Evolutionary conservation across 92 coral and sea anemone genomes (phyloP).

Genomic region (Paragorgia papillata): DNA sequence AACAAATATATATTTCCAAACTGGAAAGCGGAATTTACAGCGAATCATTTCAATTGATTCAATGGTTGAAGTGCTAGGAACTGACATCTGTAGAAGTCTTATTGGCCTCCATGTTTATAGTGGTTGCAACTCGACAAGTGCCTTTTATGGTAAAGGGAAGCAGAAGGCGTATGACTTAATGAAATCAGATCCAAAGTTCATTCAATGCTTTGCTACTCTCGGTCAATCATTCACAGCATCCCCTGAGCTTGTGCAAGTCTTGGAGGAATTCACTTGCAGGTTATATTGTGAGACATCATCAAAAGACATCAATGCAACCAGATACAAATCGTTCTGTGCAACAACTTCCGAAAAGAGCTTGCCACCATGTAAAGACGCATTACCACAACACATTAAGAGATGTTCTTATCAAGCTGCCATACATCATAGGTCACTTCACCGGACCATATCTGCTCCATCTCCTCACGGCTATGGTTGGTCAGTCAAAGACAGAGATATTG

Average conservation of each 20-base stretch:
- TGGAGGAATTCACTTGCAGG: conserved; percentile 32
- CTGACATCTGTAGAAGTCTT: conserved; percentile 17
- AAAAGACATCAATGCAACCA: conserved; percentile 11
- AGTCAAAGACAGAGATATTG: conserved; percentile 16
- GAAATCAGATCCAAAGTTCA: conserved; percentile 36
- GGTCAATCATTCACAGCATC: conserved; percentile 30
- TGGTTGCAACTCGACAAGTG: conserved; percentile 41
- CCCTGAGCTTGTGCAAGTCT: conserved; percentile 24
- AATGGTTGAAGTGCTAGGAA: conserved; percentile 15
- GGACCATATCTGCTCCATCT: conserved; percentile 35
- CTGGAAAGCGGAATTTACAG: conserved; percentile 17
- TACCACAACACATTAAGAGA: conserved; percentile 26
- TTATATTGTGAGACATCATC: conserved; percentile 28
- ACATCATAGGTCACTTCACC: conserved; percentile 25
- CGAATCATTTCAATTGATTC: conserved; percentile 35
- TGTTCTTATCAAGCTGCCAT: conserved; percentile 38
- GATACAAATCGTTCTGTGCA: conserved; percentile 34
- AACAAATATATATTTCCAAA: conserved; percentile 33
- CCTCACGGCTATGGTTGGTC: conserved; percentile 49
- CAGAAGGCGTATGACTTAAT: conserved; percentile 29
- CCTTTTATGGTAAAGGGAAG: conserved; percentile 36
- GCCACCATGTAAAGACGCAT: conserved; percentile 31
- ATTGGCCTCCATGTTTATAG: conserved; percentile 28
- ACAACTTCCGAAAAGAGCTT: conserved; percentile 31
- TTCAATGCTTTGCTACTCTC: conserved; percentile 31